Evolutionary conservation across 2,113 vertebrate genomes (phyloP).

Genomic region (Triplophysa siluroides): DNA sequence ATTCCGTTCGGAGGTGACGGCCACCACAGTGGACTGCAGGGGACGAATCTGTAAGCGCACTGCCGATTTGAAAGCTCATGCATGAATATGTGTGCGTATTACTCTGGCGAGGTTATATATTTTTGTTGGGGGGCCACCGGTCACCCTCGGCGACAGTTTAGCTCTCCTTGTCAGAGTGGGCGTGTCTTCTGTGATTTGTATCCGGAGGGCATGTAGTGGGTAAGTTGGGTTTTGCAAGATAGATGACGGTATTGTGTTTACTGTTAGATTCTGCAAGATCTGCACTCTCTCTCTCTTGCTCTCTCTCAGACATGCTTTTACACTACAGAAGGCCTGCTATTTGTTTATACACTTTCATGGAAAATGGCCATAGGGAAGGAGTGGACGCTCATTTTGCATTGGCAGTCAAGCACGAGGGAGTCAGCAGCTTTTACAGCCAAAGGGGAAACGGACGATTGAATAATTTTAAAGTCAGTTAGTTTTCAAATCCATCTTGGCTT

Average conservation of each 20-base stretch:
- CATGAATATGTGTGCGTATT: slow-evolving; percentile 19
- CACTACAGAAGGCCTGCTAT: slow-evolving; percentile 6
- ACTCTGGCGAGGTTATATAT: background rate
- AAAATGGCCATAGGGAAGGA: slow-evolving; percentile 30
- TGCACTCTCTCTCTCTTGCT: background rate
- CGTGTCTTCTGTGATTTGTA: background rate
- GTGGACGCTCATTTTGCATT: slow-evolving; percentile 45
- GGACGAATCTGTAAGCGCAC: slow-evolving; percentile 16
- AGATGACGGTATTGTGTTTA: slow-evolving; percentile 10
- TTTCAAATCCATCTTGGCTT: slow-evolving; percentile 19
- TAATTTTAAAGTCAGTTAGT: slow-evolving; percentile 43
- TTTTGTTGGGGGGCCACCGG: background rate
- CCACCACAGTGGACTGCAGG: slow-evolving; percentile 22
- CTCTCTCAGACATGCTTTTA: slow-evolving; percentile 15
- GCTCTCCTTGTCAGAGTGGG: background rate
- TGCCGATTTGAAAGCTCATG: slow-evolving; percentile 17
- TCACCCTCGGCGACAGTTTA: background rate
- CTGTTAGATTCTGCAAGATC: slow-evolving; percentile 3
- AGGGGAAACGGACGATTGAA: slow-evolving; percentile 32
- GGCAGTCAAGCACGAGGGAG: slow-evolving; percentile 31
- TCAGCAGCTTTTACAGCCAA: slow-evolving; percentile 34
- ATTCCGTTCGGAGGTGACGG: slow-evolving; percentile 44
- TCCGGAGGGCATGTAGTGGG: background rate
- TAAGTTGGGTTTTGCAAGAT: background rate
- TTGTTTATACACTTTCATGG: slow-evolving; percentile 25